Conservation (phyloP, 2,797 vertebrate species). For the Gymnocypris eckloni region DNA sequence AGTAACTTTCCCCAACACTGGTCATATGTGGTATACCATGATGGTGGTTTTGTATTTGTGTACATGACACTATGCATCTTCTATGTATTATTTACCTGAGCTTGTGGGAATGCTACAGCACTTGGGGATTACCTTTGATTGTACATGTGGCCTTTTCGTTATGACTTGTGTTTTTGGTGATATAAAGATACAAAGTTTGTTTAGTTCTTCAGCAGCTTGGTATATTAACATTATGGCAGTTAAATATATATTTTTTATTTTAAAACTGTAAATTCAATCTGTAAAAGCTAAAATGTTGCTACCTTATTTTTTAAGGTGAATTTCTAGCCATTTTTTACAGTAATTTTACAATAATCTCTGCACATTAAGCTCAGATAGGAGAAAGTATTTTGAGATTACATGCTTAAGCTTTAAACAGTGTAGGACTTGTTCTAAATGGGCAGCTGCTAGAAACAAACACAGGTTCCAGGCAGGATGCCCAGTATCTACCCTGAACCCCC, state of each 20-base stretch:
- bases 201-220: background rate
- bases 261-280: background rate
- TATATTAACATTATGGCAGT: background rate
- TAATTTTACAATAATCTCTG: background rate
- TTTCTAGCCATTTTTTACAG: background rate
- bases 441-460: slow-evolving; percentile 77
- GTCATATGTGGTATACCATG: background rate
- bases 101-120: background rate
- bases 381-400: slow-evolving; percentile 20
- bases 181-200: background rate
- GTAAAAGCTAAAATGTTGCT: background rate
- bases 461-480: slow-evolving; percentile 76
- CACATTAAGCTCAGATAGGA: slow-evolving; percentile 1
- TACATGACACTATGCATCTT: background rate
- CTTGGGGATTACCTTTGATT: background rate
- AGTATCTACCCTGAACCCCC: slow-evolving; percentile 64
- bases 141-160: background rate
- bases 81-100: background rate
- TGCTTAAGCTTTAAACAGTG: slow-evolving; percentile 62
- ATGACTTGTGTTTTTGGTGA: background rate
- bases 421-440: slow-evolving; percentile 72
- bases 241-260: background rate
- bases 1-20: no score
- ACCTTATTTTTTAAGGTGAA: background rate
- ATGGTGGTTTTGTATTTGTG: background rate